phyloP scores from a whole-genome alignment of 53 echinoderm and acorn worm genomes.

The Echinarachnius parma region DNA sequence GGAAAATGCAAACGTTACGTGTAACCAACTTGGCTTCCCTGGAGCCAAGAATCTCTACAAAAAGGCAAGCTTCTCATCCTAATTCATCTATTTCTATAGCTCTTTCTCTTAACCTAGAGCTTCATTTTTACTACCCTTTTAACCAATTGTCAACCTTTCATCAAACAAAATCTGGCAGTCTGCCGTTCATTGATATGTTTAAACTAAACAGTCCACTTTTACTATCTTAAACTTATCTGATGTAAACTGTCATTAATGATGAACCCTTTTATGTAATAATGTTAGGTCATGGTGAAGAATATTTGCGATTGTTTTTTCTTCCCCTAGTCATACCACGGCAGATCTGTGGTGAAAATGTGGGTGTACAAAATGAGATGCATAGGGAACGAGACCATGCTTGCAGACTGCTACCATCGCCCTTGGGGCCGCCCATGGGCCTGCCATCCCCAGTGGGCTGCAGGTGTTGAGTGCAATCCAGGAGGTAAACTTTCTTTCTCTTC shows the following conservation, averaged over 20 bases:
- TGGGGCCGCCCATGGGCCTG: constrained; percentile 18
- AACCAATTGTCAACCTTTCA: no score
- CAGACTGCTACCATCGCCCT: constrained; percentile 7
- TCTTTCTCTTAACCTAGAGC: background rate
- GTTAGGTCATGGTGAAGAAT: no score
- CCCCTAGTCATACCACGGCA: constrained; percentile 10
- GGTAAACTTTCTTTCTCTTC: background rate
- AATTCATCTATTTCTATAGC: background rate
- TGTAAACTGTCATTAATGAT: no score
- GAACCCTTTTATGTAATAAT: no score
- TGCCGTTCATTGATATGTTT: no score
- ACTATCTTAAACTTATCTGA: no score
- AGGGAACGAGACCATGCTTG: constrained; percentile 30
- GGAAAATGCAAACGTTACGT: constrained; percentile 15
- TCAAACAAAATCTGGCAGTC: no score
- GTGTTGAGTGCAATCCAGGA: constrained; percentile 9
- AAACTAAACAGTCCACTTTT: no score
- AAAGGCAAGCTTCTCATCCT: constrained; percentile 6
- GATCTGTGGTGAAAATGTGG: constrained; percentile 11
- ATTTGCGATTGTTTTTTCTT: no score
- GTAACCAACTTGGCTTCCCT: constrained; percentile 26
- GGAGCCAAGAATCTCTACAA: background rate
- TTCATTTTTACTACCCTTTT: background rate
- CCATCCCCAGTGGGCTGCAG: constrained; percentile 21
- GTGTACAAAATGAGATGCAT: constrained; percentile 16